A percentile compares a stretch with the other conserved stretches of the same genome.
These are phyloP conservation scores for Percina caprodes DNA, from an alignment of 2,113 vertebrate genomes.

Conservation along the genomic window DNA sequence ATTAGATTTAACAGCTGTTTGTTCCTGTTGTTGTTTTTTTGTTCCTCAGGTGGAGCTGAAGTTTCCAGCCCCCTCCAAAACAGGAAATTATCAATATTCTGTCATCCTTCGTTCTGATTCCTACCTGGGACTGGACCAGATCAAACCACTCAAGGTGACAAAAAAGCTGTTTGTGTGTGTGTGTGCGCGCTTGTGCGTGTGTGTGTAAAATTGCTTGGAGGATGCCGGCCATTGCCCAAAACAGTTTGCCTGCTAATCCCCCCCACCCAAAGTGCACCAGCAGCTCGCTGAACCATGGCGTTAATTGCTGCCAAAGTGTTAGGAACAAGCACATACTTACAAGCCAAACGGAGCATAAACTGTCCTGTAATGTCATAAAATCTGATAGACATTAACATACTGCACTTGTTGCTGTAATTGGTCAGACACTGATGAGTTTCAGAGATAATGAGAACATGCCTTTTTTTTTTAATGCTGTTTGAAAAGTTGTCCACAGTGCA, in stretches of 20 bases:
- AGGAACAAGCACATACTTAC: neutral
- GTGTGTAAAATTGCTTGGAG: neutral
- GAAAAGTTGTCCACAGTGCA: too few species aligned
- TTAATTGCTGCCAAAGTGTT: conserved; percentile 25
- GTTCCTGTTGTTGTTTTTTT: too few species aligned
- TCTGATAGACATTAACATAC: neutral
- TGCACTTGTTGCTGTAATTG: neutral
- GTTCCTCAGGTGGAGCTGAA: conserved; percentile 93
- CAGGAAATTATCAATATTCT: conserved; percentile 98
- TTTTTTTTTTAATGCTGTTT: neutral
- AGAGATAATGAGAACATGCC: neutral
- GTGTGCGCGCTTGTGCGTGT: neutral
- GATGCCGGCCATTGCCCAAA: neutral
- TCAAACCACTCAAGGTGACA: conserved; percentile 95
- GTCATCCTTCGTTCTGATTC: conserved; percentile 97
- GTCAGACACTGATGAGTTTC: neutral
- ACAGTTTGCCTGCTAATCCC: neutral
- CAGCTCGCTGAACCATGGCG: conserved; percentile 20
- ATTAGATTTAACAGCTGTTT: conserved; percentile 12
- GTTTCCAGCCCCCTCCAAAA: conserved; percentile 97
- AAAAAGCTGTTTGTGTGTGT: neutral
- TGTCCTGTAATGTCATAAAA: neutral
- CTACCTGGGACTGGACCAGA: conserved; percentile 96
- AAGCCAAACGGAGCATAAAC: neutral
- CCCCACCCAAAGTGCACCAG: conserved; percentile 19